Evolutionary conservation across 2,888 invertebrate genomes (phyloP), one percentile per base, ranked within the genome.

Genomic region (Hypsopygia costalis): DNA sequence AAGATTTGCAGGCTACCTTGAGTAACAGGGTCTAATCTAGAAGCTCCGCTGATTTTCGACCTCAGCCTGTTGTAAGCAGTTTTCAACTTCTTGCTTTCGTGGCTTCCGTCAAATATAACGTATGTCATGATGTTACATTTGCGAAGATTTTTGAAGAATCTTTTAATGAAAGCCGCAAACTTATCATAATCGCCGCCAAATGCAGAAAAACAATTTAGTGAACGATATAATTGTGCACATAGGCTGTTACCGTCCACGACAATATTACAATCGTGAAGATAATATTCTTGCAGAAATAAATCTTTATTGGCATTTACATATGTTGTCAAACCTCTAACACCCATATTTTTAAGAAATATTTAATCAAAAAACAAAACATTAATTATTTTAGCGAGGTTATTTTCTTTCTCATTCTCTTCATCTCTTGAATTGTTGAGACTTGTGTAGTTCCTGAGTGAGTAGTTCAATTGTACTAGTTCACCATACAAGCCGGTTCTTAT

Each of bases 151-250:
- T 91, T 89, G 52, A 97, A 95, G 65, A 96, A 96, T 35, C 90
- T 83, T 28, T 86, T 78, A 0, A 94, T 89, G 9, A 86, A 83
- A 6, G 91, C 75, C n/a, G 92, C 93, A 69, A 91, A 95, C 48
- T 91, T 92, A 59, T 96, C 95, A 63, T 96, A 96, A 69, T 97
- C 96, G 0, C 97, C 97, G 1, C 96, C 96, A 69, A 96, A 97
- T 2, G 93, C 93, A 34, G 93, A 92, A 45, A 90, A 90, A 49
- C 90, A 90, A 38, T 92, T 89, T 16, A 91, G 76, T 51, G 87
- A 81, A 51, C 88, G 89, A 62, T 94, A 96, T 1, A 96, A 68
- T 58, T 93, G 93, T 16, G 92, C 93, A 31, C 93, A 92, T 36
- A 97, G 69, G 64, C 93, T 94, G 63, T 94, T 93, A 0, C 97